Conservation (phyloP, 2,113 vertebrate genomes). For the Zapornia atra region DNA sequence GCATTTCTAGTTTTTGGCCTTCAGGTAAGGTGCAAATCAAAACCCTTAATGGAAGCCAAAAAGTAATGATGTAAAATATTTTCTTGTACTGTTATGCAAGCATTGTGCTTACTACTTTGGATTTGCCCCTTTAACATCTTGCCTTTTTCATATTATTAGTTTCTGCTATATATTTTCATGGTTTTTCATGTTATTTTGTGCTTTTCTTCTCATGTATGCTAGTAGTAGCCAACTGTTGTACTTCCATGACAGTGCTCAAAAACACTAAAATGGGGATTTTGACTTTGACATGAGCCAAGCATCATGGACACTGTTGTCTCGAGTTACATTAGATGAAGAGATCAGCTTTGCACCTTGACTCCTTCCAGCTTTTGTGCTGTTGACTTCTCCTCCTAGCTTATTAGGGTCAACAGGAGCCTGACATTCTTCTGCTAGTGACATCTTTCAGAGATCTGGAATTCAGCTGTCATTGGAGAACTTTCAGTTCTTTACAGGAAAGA, state of each 20-base stretch:
- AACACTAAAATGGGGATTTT: neutral
- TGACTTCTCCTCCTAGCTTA: neutral
- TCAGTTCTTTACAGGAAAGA: neutral
- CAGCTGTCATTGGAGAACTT: neutral
- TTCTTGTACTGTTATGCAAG: neutral
- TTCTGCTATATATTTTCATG: neutral
- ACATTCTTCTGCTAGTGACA: neutral
- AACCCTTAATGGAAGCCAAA: neutral
- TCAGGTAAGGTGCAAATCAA: neutral
- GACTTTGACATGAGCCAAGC: neutral
- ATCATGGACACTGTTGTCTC: neutral
- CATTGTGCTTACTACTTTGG: neutral
- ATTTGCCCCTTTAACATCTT: neutral
- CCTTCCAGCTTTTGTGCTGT: neutral
- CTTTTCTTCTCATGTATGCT: neutral
- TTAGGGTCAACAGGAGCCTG: neutral
- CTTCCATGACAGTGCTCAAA: neutral
- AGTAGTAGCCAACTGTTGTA: neutral
- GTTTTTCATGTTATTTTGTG: neutral
- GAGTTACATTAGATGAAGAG: neutral
- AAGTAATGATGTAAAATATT: neutral
- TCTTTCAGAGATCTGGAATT: neutral
- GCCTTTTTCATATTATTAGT: neutral
- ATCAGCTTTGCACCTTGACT: neutral
- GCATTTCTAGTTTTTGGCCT: neutral